Evolutionary conservation across 30 jellyfish, hydroid and myxozoan species (phyloP).

Genomic region (Turritopsis dohrnii): DNA sequence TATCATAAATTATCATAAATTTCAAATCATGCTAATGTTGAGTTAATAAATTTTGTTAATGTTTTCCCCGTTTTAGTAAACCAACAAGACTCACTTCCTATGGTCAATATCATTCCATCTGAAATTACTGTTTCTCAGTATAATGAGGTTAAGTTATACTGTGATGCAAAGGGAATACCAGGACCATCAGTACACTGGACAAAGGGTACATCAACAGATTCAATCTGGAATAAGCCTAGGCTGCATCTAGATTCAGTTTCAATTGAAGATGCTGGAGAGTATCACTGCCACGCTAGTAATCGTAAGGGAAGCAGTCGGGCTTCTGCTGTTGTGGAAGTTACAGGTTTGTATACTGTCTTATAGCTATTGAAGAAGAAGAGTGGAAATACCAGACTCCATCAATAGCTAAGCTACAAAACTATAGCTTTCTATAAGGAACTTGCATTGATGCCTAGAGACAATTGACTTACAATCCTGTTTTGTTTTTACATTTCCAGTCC

Average conservation of each 20-base stretch:
- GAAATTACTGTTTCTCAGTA: constrained; percentile 28
- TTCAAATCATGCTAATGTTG: background rate
- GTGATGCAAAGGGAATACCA: constrained; percentile 58
- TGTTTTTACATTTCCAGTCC: constrained; percentile 25
- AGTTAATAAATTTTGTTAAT: background rate
- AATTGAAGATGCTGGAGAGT: constrained; percentile 40
- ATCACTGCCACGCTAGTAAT: constrained; percentile 54
- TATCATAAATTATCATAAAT: background rate
- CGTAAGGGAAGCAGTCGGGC: constrained; percentile 11
- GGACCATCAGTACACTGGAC: constrained; percentile 64
- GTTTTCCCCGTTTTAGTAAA: constrained; percentile 21
- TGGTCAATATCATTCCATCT: constrained; percentile 30
- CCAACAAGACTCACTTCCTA: constrained; percentile 31
- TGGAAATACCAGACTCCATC: too few species aligned
- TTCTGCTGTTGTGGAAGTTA: constrained; percentile 1
- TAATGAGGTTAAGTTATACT: constrained; percentile 16
- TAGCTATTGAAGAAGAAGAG: too few species aligned
- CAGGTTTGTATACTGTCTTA: constrained; percentile 9
- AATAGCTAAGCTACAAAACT: too few species aligned
- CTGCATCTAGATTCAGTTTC: constrained; percentile 29
- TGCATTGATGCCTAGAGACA: too few species aligned
- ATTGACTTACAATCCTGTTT: background rate
- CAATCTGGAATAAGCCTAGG: constrained; percentile 11
- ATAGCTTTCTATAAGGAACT: too few species aligned
- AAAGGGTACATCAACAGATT: background rate